phyloP scores from a whole-genome alignment of 2,888 invertebrate species.

The Hypolimnas misippus region DNA sequence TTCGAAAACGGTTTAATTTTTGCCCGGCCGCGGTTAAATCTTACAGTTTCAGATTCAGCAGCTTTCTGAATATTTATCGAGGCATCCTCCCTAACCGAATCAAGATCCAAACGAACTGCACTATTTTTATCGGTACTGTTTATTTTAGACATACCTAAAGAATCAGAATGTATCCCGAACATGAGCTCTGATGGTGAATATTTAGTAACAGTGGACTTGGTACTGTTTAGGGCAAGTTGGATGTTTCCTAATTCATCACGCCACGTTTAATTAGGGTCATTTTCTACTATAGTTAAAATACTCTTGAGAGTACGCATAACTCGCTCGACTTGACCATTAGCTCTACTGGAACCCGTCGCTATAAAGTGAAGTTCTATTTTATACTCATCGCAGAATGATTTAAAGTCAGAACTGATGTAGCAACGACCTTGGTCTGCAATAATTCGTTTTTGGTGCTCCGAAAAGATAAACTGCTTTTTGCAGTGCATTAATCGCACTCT shows the following conservation, averaged over 20 bases:
- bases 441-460: constrained; percentile 23
- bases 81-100: constrained; percentile 8
- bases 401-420: constrained; percentile 31
- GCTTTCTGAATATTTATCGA: constrained; percentile 18
- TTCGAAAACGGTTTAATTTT: constrained; percentile 33
- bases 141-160: constrained; percentile 30
- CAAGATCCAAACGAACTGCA: neutral
- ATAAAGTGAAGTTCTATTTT: constrained; percentile 44
- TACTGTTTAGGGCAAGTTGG: constrained; percentile 44
- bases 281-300: constrained; percentile 34
- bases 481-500: constrained; percentile 5
- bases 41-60: constrained; percentile 6
- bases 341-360: constrained; percentile 42
- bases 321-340: constrained; percentile 43
- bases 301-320: constrained; percentile 43
- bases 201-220: constrained; percentile 37
- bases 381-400: constrained; percentile 31
- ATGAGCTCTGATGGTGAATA: constrained; percentile 42
- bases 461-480: constrained; percentile 25
- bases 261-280: constrained; percentile 32
- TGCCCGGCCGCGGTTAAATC: constrained; percentile 8
- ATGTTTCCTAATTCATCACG: constrained; percentile 43
- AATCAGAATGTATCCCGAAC: constrained; percentile 40
- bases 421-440: constrained; percentile 42
- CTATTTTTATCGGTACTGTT: neutral